Conservation (phyloP, 53 echinoderm and acorn worm species). For the Arbacia lixula region DNA sequence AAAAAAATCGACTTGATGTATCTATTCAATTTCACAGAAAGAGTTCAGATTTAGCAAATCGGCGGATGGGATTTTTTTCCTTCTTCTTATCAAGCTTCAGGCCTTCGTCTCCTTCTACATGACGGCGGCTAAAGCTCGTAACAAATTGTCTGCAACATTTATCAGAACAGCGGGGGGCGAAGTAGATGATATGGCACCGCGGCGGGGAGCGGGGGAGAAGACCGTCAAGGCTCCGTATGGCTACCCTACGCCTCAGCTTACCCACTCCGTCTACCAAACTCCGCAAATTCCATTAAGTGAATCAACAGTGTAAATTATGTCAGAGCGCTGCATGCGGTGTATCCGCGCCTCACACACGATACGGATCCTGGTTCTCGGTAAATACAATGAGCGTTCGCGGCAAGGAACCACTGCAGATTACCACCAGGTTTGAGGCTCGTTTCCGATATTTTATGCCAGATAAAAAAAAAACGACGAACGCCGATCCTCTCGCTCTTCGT, state of each 20-base stretch:
- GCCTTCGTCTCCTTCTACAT: slow-evolving; percentile 2
- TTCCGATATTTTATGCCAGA: too few relatives aligned
- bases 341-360: slow-evolving; percentile 7
- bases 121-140: slow-evolving; percentile 27
- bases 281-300: slow-evolving; percentile 43
- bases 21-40: slow-evolving; percentile 39
- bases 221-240: not conserved
- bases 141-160: slow-evolving; percentile 46
- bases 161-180: slow-evolving; percentile 33
- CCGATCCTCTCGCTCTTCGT: too few relatives aligned
- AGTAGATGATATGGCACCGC: slow-evolving; percentile 22
- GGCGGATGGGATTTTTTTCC: slow-evolving; percentile 2
- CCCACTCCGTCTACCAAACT: not conserved
- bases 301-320: slow-evolving; percentile 47
- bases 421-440: too few relatives aligned
- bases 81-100: too few relatives aligned
- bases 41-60: slow-evolving; percentile 30
- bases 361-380: too few relatives aligned
- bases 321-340: slow-evolving; percentile 15
- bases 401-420: too few relatives aligned
- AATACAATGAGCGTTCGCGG: too few relatives aligned
- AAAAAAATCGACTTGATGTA: slow-evolving; percentile 29
- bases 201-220: slow-evolving; percentile 17
- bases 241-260: not conserved
- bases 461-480: too few relatives aligned